Evolutionary conservation across 2,888 invertebrate species (phyloP), one percentile per base, ranked within the genome.

Genomic region (Zootermopsis nevadensis): DNA sequence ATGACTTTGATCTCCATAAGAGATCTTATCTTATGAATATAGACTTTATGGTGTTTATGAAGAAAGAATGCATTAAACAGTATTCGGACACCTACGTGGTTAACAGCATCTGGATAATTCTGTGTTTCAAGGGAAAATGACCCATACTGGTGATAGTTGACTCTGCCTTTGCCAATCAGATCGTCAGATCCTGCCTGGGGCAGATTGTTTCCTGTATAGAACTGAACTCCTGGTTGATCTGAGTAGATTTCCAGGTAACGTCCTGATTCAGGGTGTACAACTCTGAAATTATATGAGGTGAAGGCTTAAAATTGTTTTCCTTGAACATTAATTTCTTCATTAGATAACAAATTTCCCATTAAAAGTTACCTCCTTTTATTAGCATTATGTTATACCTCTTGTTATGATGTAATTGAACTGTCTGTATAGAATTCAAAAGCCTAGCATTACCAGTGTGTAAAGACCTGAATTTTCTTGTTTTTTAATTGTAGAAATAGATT

Each of bases 41-140:
- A 53, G 22, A 12, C 22, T 12, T 53, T 53, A 53, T 19, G 22
- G 55, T 53, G 55, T 53, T 19, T 22, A 97, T 96, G 89, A 98
- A 96, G 0, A 98, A 98, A 90, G 94, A 98, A 88, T 96, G 96
- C 89, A 98, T 3, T 15, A 48, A 19, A 98, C 0, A 98, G 96
- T 91, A 98, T 97, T 81, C 98, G 90, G 88, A 22, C 48, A 89
- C 92, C 92, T 89, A 95, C 95, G 88, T 96, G 94, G 89, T 98
- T 96, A 0, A 96, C 91, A 19, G 97, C 96, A 90, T 98, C 96
- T 0, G 98, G 98, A 90, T 94, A 98, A 88, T 96, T 96, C 89
- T 98, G 98, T 0, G 98, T 96, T 91, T 98, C 97, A 81, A 98
- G 90, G 88, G 97, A 97, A 87, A 98, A 94, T 4, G 95, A 95